A percentile compares a stretch with the other conserved stretches of the same genome.
These are phyloP conservation scores for Oryzaephilus surinamensis DNA, from an alignment of 1,140 invertebrate genomes.

Conservation along the genomic window DNA sequence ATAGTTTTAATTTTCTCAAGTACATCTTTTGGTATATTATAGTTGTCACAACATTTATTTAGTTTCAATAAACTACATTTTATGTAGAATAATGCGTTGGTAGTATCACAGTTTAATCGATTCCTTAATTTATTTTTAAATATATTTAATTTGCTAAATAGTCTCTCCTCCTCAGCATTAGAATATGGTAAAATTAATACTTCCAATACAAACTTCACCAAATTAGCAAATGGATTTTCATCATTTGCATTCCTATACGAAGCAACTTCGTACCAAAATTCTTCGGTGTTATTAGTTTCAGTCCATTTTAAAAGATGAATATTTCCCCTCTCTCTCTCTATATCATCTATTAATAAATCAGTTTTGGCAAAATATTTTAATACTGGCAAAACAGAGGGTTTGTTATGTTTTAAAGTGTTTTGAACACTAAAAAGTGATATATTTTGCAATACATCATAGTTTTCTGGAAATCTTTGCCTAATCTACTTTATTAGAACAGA, in stretches of 20 bases:
- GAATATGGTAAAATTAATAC: constrained; percentile 25
- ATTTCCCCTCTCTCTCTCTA: constrained; percentile 1
- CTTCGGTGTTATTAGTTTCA: constrained; percentile 12
- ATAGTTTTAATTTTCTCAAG: constrained; percentile 4
- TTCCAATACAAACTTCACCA: constrained; percentile 21
- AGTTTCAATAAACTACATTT: not conserved
- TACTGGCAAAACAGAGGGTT: not conserved
- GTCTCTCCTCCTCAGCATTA: constrained; percentile 21
- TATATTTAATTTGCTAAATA: constrained; percentile 13
- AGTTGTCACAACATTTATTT: constrained; percentile 1
- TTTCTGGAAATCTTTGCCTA: not conserved
- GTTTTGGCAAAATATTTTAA: not conserved
- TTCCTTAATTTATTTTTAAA: constrained; percentile 13
- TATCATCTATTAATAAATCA: not conserved
- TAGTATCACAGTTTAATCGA: constrained; percentile 3
- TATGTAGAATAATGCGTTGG: constrained; percentile 6
- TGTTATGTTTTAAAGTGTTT: not conserved
- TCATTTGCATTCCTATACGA: constrained; percentile 24
- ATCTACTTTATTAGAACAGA: constrained; percentile 1
- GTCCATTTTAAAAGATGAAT: constrained; percentile 10
- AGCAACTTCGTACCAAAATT: constrained; percentile 27
- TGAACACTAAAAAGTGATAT: not conserved
- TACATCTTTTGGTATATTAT: not conserved
- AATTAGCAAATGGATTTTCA: constrained; percentile 24
- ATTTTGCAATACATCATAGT: too few species aligned